Evolutionary conservation across 2,888 invertebrate genomes (phyloP).

Genomic region (Criorhina ranunculi): DNA sequence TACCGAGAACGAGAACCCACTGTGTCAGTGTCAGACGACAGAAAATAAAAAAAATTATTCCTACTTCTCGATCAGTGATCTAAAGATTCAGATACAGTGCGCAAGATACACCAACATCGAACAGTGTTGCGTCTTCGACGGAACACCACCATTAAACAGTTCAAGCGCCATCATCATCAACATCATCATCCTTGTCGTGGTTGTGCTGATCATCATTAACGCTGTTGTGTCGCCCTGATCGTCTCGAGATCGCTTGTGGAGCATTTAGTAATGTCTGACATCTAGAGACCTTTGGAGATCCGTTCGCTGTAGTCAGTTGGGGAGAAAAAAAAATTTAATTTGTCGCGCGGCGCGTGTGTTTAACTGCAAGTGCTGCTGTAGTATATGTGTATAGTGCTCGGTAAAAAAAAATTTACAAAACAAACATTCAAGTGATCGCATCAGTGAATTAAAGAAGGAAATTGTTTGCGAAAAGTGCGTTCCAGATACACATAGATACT

Average conservation of each 20-base stretch:
- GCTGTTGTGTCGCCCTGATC: slow-evolving; percentile 66
- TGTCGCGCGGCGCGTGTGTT: slow-evolving; percentile 39
- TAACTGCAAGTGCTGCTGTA: background rate
- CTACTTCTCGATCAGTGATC: slow-evolving; percentile 45
- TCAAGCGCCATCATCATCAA: slow-evolving; percentile 48
- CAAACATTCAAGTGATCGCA: slow-evolving; percentile 47
- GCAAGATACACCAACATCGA: slow-evolving; percentile 58
- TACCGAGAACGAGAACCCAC: slow-evolving; percentile 19
- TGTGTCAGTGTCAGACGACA: slow-evolving; percentile 13
- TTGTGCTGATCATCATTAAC: slow-evolving; percentile 31
- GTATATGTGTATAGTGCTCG: slow-evolving; percentile 20
- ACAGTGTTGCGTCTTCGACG: slow-evolving; percentile 49
- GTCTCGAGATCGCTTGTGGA: slow-evolving; percentile 59
- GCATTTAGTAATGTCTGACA: slow-evolving; percentile 75
- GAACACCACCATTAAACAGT: slow-evolving; percentile 41
- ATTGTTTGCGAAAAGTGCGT: slow-evolving; percentile 30
- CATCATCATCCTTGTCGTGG: slow-evolving; percentile 12
- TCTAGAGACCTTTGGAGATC: slow-evolving; percentile 74
- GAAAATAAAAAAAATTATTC: background rate
- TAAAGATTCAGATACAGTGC: slow-evolving; percentile 16
- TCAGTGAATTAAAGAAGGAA: slow-evolving; percentile 50
- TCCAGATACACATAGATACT: slow-evolving; percentile 19
- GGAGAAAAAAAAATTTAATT: slow-evolving; percentile 12
- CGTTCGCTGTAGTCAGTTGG: slow-evolving; percentile 3
- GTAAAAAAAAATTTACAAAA: background rate